phyloP scores from a whole-genome alignment of 1,140 invertebrate genomes.

The Eciton burchellii region DNA sequence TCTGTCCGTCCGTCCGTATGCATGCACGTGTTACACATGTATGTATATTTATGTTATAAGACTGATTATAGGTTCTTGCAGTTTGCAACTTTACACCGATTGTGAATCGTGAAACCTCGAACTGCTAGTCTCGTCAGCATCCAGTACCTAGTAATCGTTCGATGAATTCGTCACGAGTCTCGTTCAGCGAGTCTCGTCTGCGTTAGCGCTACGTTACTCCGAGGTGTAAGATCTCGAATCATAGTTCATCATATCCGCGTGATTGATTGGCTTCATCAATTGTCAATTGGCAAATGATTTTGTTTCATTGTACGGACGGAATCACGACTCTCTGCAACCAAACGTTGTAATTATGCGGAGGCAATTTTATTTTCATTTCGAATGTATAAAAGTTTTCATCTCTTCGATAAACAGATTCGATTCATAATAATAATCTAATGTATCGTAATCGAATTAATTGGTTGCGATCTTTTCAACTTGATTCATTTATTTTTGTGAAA shows the following conservation, averaged over 20 bases:
- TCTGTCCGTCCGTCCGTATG: constrained; percentile 36
- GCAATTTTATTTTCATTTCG: constrained; percentile 10
- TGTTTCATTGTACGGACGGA: constrained; percentile 18
- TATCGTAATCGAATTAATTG: no score
- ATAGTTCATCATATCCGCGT: constrained; percentile 12
- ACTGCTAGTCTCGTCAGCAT: constrained; percentile 12
- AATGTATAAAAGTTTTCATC: neutral
- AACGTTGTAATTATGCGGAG: neutral
- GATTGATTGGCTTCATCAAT: neutral
- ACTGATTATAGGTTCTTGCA: constrained; percentile 47
- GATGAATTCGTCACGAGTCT: constrained; percentile 18
- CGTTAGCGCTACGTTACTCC: neutral
- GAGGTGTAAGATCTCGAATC: constrained; percentile 2
- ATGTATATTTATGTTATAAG: constrained; percentile 47
- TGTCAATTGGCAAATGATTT: constrained; percentile 12
- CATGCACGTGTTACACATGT: constrained; percentile 7
- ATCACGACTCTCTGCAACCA: neutral
- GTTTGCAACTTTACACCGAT: constrained; percentile 39
- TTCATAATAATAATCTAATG: no score
- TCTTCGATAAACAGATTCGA: constrained; percentile 3
- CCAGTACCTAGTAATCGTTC: constrained; percentile 35
- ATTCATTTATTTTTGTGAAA: constrained; percentile 66
- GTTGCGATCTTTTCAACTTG: constrained; percentile 3
- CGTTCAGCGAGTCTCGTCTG: constrained; percentile 11
- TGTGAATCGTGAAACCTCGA: constrained; percentile 14